Conservation (phyloP, 2,797 vertebrate species). For the Falco novaeseelandiae region DNA sequence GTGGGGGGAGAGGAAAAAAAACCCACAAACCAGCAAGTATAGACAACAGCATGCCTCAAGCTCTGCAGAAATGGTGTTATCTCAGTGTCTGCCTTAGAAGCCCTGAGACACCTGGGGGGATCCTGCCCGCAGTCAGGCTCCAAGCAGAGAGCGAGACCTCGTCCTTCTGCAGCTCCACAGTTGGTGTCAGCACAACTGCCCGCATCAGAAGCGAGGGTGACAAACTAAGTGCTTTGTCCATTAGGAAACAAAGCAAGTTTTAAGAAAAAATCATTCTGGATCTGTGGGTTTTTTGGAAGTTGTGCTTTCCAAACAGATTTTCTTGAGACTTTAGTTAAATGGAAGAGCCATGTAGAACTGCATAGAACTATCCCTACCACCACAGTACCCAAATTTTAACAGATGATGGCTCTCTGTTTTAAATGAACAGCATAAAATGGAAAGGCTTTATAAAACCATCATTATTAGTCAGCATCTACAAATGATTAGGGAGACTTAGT, state of each 20-base stretch:
- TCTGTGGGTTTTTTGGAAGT: fast-evolving
- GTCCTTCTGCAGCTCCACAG: not conserved
- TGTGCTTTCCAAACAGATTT: not conserved
- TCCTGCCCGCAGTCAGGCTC: not conserved
- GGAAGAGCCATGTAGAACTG: not conserved
- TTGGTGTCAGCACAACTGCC: not conserved
- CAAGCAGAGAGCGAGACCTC: not conserved
- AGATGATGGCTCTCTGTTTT: not conserved
- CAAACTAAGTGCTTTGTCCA: not conserved
- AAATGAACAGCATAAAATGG: not conserved
- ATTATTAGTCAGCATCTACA: not conserved
- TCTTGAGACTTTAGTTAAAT: not conserved
- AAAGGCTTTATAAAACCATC: not conserved
- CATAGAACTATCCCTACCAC: not conserved
- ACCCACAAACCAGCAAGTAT: not conserved
- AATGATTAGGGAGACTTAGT: not conserved
- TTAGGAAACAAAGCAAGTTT: not conserved
- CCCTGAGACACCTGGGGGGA: fast-evolving
- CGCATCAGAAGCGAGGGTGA: not conserved
- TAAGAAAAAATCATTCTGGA: not conserved
- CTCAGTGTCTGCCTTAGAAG: not conserved
- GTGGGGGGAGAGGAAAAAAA: fast-evolving
- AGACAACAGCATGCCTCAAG: not conserved
- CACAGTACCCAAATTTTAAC: not conserved
- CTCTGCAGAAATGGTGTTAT: not conserved